These are phyloP conservation scores for Passerculus sandwichensis DNA, from an alignment of 2,797 vertebrate species.

Conservation along the genomic window DNA sequence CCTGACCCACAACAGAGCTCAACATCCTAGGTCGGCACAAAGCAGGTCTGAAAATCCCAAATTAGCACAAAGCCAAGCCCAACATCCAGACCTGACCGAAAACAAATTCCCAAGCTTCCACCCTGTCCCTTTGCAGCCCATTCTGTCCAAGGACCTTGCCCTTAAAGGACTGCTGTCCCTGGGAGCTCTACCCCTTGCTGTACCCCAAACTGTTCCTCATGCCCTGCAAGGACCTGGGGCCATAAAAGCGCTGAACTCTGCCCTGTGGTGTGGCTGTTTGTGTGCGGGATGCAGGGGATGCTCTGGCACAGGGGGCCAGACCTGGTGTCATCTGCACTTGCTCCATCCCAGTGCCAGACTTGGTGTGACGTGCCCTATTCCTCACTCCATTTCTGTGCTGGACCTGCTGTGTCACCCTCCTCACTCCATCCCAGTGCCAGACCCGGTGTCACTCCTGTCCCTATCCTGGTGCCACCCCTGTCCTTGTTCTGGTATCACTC, in stretches of 20 bases:
- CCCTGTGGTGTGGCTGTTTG: background rate
- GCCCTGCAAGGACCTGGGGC: background rate
- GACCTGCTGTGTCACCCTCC: no score
- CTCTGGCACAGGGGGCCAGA: background rate
- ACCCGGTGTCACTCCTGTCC: background rate
- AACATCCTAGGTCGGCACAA: rapidly evolving
- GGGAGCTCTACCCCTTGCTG: background rate
- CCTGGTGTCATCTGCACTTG: background rate
- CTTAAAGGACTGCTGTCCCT: background rate
- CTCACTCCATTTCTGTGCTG: background rate
- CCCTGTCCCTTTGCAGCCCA: background rate
- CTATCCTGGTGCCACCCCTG: no score
- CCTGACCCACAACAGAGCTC: background rate
- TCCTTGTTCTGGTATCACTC: no score
- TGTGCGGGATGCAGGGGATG: rapidly evolving
- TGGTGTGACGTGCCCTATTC: background rate
- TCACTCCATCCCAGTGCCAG: background rate
- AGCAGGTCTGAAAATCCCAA: rapidly evolving
- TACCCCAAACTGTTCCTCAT: background rate
- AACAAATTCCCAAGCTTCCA: background rate
- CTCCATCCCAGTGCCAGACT: background rate
- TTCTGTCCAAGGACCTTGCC: rapidly evolving
- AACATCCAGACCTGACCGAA: background rate
- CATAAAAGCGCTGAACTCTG: background rate
- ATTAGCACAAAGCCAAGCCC: background rate